Evolutionary conservation across 2,888 invertebrate species (phyloP).

Genomic region (Dichetophora obliterata): DNA sequence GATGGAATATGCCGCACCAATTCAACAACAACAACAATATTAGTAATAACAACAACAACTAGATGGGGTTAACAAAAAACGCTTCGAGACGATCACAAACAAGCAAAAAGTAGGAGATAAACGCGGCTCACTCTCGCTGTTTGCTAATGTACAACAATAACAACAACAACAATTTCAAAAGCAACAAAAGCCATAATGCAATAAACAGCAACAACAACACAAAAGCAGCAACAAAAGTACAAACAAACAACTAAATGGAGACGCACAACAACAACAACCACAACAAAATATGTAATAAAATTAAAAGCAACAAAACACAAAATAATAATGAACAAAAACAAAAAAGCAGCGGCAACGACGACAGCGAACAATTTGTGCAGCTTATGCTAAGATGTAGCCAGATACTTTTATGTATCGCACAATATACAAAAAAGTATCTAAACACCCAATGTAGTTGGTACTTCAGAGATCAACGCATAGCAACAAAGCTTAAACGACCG

Average conservation of each 20-base stretch:
- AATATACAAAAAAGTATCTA: conserved; percentile 4
- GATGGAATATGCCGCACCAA: conserved; percentile 25
- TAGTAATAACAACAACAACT: conserved; percentile 48
- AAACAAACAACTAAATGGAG: conserved; percentile 26
- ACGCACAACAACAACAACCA: neutral
- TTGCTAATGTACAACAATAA: conserved; percentile 25
- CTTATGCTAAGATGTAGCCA: conserved; percentile 1
- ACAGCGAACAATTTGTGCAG: neutral
- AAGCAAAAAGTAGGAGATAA: conserved; percentile 27
- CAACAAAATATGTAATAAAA: conserved; percentile 23
- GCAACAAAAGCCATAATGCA: conserved; percentile 32
- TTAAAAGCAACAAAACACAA: neutral
- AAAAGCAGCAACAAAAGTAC: conserved; percentile 23
- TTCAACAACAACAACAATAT: conserved; percentile 29
- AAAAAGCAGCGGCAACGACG: neutral
- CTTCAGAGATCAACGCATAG: conserved; percentile 18
- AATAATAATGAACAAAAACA: neutral
- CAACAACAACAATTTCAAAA: conserved; percentile 14
- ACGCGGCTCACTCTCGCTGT: conserved; percentile 21
- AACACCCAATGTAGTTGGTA: neutral
- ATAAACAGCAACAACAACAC: conserved; percentile 1
- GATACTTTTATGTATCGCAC: conserved; percentile 19
- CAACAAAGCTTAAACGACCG: conserved; percentile 15
- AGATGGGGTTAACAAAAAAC: conserved; percentile 36
- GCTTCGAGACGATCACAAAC: conserved; percentile 24